Evolutionary conservation across 2,888 invertebrate species (phyloP).

Genomic region (Andrena flavipes): DNA sequence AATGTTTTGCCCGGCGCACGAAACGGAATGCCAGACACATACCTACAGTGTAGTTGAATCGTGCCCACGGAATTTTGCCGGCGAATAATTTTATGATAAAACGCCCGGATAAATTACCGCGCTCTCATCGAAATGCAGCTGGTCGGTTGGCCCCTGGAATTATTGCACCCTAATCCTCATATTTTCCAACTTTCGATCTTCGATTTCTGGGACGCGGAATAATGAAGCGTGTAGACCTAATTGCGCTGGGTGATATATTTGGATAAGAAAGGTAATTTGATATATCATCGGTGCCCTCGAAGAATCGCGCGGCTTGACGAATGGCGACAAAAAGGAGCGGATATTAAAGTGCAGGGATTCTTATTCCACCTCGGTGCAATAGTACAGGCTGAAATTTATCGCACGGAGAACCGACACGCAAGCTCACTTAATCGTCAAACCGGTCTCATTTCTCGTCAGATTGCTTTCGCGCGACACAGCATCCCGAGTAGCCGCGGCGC

Average conservation of each 20-base stretch:
- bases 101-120: conserved; percentile 26
- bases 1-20: conserved; percentile 35
- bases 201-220: too few relatives aligned
- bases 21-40: conserved; percentile 36
- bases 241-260: background rate
- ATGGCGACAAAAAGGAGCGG: background rate
- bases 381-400: conserved; percentile 39
- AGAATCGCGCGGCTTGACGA: conserved; percentile 8
- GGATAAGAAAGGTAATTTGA: too few relatives aligned
- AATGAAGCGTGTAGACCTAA: background rate
- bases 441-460: conserved; percentile 66
- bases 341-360: conserved; percentile 17
- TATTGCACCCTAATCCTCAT: too few relatives aligned
- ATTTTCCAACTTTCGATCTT: too few relatives aligned
- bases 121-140: conserved; percentile 16
- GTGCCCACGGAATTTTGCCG: conserved; percentile 24
- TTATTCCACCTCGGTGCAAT: conserved; percentile 34
- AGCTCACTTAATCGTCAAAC: conserved; percentile 62
- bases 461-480: conserved; percentile 39
- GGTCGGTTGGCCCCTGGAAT: too few relatives aligned
- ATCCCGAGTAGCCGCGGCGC: conserved; percentile 17
- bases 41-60: conserved; percentile 5
- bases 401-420: conserved; percentile 49
- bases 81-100: conserved; percentile 49
- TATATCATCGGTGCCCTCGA: background rate